Evolutionary conservation across 2,888 invertebrate species (phyloP), one percentile per base, ranked within the genome.

Genomic region (Orthosia gracilis): DNA sequence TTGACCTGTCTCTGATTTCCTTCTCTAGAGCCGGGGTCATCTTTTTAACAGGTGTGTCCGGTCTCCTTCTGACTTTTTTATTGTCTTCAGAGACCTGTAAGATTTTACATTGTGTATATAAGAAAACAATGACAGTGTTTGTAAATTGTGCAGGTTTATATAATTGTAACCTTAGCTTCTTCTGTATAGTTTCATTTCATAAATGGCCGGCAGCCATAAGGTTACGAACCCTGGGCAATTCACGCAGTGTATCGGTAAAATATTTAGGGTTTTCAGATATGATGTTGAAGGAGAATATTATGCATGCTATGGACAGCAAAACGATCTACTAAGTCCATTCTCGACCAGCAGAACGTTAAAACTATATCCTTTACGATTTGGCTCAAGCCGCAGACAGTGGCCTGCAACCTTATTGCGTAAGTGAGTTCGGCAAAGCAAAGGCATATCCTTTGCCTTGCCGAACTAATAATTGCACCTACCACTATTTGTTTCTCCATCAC

Each of bases 1-100:
- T 97, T 2, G 99, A 98, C 72, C 98, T 97, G 3, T 96, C 95
- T 86, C 97, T 97, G 4, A 99, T 94, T 80, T 98, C 98, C 88
- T 98, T 98, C 85, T 98, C 97, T 31, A 98, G 97, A 79, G 98
- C 98, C 82, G 98, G 98, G 82, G 98, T 98, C 91, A 98, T 97
- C 89, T 98, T 98, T 0, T 99, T 99, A 17, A 99, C 89, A 0
- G 98, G 98, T 84, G 97, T 96, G 18, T 97, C 97, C 0, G 97
- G 97, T 78, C 97, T 97, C 64, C 99, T 97, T 18, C 99, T 97
- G 61, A 99, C 97, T 93, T 98, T 98, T 54, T 95, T 97, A 26
- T 94, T 96, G 86, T 98, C 97, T 80, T 98, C 98, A 65, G 97
- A 97, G 2, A 98, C 92, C 97, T 98, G 81, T 26, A 82, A 83